Evolutionary conservation across 2,113 vertebrate species (phyloP), one percentile per base, ranked within the genome.

Genomic region (Columbina picui): DNA sequence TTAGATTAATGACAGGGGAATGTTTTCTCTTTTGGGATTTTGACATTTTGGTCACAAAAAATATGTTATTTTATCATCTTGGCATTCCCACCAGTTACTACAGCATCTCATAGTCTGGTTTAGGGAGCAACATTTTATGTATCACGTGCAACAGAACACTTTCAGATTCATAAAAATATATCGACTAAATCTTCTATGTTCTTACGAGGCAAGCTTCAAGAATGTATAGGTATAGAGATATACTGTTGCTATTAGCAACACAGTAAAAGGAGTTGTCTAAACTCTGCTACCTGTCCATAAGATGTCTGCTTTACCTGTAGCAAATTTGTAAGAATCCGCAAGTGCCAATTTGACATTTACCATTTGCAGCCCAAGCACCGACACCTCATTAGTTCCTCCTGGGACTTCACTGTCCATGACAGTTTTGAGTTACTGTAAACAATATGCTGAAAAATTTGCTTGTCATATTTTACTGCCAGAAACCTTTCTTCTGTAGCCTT

Each of bases 361-460:
- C 14, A 3, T 88, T 86, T 93, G 60, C 82, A 92, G 74, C 64
- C 63, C 70, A 77, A 60, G 73, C 69, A 83, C 30, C 78, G 45
- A 89, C 2, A 1, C 64, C 32, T 91, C 89, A 87, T 95, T 95
- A 93, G 70, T 91, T 93, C 69, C 11, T 26, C 30, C 30, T n/a
- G 75, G 89, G 41, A 29, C 55, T 96, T 88, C 49, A 5, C 74
- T 90, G 73, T 23, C 55, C 39, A 0, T 53, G 69, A 63, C 23
- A 88, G 56, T 87, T 91, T 64, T 73, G 82, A 95, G 45, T 75
- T 87, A 52, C 84, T 92, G 45, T 74, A 94, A 97, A 94, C 74
- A 93, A 70, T 63, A 80, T 53, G 56, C 50, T 94, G 93, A 71
- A 87, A 81, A 32, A 61, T 74, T 49, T 77, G 64, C 79, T 93